Evolutionary conservation across 2,888 invertebrate genomes (phyloP), one percentile per base, ranked within the genome.

Genomic region (Agriopis aurantiaria): DNA sequence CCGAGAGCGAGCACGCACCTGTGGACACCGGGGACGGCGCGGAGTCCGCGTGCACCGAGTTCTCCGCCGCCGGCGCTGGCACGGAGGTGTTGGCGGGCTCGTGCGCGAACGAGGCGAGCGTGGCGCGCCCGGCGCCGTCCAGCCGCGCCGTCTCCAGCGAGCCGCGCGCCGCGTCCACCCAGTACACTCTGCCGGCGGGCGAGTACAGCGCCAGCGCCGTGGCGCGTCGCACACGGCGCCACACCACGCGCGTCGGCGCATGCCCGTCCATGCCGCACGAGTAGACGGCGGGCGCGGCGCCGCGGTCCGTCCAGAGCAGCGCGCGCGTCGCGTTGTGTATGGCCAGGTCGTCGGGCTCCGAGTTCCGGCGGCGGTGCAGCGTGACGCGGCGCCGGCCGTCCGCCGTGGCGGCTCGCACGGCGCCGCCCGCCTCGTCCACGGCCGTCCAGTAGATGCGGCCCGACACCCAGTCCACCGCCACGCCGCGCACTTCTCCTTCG

Each of bases 141-240:
- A 97, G 88, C 14, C 95, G 91, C 62, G 96, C 95, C 53, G 96
- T 96, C 88, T 97, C 97, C 68, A 98, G 95, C 23, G 96, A 95
- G 78, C 95, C 95, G 76, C 96, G 95, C 87, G 97, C 97, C n/a
- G 96, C 96, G 91, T 98, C 98, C 11, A 97, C 96, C 97, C 97
- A 97, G 93, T 98, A 98, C 5, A 98, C 88, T 8, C 98, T 93
- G n/a, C 94, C 91, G 0, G 96, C 96, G 0, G 97, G 95, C 85
- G 96, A 95, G 88, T 97, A 97, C 65, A 98, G 95, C 7, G 97
- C 96, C 57, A 98, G 93, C 76, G 97, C 97, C 6, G 96, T 95
- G 0, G 97, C 97, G 95, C 97, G 97, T 12, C 96, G 95, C 72
- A 96, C 91, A 78, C 96, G 95, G 5, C 95, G 92, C 66, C 93